Evolutionary conservation across 1,140 invertebrate species (phyloP), one percentile per base, ranked within the genome.

Genomic region (Prorops nasuta): DNA sequence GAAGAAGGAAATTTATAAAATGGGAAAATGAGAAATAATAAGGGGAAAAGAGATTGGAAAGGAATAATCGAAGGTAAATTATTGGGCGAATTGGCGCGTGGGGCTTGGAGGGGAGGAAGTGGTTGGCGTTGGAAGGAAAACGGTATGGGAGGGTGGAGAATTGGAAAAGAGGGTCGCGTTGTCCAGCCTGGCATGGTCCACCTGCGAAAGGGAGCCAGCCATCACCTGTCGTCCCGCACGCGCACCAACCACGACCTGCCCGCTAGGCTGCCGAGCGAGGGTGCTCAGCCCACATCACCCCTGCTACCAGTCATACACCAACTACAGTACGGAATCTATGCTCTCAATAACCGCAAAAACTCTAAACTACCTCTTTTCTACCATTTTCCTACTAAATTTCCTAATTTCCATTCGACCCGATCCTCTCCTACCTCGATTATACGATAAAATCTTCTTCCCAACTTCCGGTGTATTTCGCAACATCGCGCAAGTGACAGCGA

Each of bases 161-260:
- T 36, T 44, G 42, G 37, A 21, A 40, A 58, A 51, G 54, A 58
- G 63, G 53, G 54, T 58, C 56, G 58, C 41, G 59, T 50, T 46
- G 57, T 57, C 54, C 22, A 52, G 43, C 44, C n/a, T 18, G 60
- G 59, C 54, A 57, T 63, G 68, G 70, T 74, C 64, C 70, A 74
- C 71, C 69, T 72, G 70, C 67, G 55, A 68, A 63, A 63, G 60
- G n/a, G n/a, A n/a, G 63, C 54, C 36, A 60, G 49, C 57, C 50
- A 69, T 63, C 71, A 74, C 71, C 71, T 74, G 71, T 71, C 71
- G 59, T 28, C 24, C 56, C 61, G 64, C 65, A 66, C 67, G 62
- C 66, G 69, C 67, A 65, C 63, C 54, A 54, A 51, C 54, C 54
- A 60, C 53, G 31, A 36, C 16, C 32, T 43, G 40, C n/a, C 9